phyloP scores from a whole-genome alignment of 2,888 invertebrate genomes.

The Brachyptera putata region DNA sequence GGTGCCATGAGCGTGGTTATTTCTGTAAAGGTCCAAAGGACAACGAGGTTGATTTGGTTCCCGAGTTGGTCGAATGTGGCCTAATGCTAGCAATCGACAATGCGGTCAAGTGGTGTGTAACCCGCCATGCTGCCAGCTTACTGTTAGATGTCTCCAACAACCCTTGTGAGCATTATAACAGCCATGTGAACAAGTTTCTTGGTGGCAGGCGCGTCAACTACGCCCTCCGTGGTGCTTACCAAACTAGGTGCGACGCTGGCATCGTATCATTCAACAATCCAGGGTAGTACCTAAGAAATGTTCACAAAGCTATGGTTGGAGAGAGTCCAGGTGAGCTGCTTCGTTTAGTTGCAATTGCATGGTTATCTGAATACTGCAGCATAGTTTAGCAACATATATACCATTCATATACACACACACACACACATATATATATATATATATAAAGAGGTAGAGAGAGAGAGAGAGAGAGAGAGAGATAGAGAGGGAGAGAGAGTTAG shows the following conservation, averaged over 20 bases:
- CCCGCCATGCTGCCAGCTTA: neutral
- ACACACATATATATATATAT: no score
- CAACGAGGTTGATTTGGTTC: neutral
- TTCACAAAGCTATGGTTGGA: neutral
- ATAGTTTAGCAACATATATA: no score
- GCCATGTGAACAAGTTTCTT: no score
- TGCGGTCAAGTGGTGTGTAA: neutral
- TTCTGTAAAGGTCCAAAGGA: slow-evolving; percentile 1
- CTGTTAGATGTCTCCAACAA: neutral
- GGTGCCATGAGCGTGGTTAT: neutral
- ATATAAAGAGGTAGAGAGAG: no score
- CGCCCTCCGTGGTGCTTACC: no score
- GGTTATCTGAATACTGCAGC: no score
- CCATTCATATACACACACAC: no score
- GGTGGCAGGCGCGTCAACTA: no score
- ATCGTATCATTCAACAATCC: neutral
- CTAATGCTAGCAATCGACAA: neutral
- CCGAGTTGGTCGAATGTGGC: neutral
- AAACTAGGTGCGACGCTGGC: neutral
- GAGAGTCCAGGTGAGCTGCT: neutral
- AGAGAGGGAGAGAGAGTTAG: no score
- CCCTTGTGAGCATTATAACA: neutral
- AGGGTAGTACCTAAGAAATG: neutral
- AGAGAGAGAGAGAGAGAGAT: no score
- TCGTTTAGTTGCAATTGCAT: no score